phyloP scores from a whole-genome alignment of 2,113 vertebrate species.

The Peucedramus taeniatus region DNA sequence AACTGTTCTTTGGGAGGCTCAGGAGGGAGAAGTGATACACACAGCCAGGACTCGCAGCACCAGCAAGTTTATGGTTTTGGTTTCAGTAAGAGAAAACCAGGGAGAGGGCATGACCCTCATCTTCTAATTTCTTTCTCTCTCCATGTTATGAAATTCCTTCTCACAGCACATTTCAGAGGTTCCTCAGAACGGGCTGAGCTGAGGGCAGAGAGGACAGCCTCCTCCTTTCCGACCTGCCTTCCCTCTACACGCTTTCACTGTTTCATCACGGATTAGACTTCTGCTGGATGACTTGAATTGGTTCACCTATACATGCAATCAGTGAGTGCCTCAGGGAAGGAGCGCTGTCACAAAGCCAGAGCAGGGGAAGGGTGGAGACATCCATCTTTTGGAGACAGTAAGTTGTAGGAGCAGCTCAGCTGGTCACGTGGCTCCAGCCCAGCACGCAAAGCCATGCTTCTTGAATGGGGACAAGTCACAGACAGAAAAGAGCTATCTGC shows the following conservation, averaged over 20 bases:
- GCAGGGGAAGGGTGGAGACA: background rate
- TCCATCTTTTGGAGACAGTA: background rate
- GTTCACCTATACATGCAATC: background rate
- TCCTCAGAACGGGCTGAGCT: background rate
- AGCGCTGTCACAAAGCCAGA: background rate
- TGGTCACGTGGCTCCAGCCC: background rate
- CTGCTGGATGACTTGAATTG: background rate
- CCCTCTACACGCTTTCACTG: accelerated
- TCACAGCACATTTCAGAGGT: background rate
- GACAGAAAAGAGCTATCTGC: slow-evolving; percentile 9
- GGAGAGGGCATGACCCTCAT: background rate
- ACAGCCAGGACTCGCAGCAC: background rate
- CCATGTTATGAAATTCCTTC: background rate
- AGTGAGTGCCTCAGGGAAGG: background rate
- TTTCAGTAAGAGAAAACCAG: background rate
- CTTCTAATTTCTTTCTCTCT: background rate
- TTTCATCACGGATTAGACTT: background rate
- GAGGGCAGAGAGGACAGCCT: background rate
- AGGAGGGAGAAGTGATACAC: background rate
- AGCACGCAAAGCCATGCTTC: background rate
- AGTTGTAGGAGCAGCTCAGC: background rate
- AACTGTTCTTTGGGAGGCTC: background rate
- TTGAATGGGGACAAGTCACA: background rate
- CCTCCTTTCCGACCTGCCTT: background rate
- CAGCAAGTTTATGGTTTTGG: background rate